Evolutionary conservation across 2,888 invertebrate species (phyloP), one percentile per base, ranked within the genome.

Genomic region (Laspeyria flexula): DNA sequence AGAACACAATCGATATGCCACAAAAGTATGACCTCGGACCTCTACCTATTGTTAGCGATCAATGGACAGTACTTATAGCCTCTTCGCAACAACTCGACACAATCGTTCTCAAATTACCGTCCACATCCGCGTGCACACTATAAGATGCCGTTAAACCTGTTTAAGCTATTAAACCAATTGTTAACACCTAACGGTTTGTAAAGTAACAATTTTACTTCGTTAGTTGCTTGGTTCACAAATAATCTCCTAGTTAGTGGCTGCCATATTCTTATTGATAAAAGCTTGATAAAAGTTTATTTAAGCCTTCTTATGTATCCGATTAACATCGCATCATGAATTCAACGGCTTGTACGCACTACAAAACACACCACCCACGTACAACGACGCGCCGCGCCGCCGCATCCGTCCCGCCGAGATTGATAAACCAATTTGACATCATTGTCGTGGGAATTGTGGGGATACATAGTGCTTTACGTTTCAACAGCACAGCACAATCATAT

Each of bases 391-490:
- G 74, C 79, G 79, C 78, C 75, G 66, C 74, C 71, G 79, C 88
- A 89, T 90, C 89, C 90, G 87, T 82, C 81, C 75, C 77, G 77
- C 77, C 79, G 82, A 85, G 88, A 90, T 90, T 90, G 90, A 90
- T 90, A 87, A 87, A 83, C 76, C 83, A 84, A 87, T 85, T 86
- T 86, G 79, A 81, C 82, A 84, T 84, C 73, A 90, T 90, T 90
- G 86, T 68, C 89, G 90, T 91, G 90, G 82, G 91, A 90, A 86
- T 76, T 79, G 67, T 76, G 70, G 75, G 66, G 66, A 69, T 71
- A 53, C 64, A 63, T 53, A 61, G 55, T 55, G 54, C 59, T 66
- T 70, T 61, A 66, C 50, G 41, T 53, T 54, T 55, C 57, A 55
- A 60, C 55, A 39, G 33, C 34, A 16, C 43, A 39, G 45, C 47